These are phyloP conservation scores for Ciconia boyciana DNA, from an alignment of 2,113 vertebrate species.

Conservation along the genomic window DNA sequence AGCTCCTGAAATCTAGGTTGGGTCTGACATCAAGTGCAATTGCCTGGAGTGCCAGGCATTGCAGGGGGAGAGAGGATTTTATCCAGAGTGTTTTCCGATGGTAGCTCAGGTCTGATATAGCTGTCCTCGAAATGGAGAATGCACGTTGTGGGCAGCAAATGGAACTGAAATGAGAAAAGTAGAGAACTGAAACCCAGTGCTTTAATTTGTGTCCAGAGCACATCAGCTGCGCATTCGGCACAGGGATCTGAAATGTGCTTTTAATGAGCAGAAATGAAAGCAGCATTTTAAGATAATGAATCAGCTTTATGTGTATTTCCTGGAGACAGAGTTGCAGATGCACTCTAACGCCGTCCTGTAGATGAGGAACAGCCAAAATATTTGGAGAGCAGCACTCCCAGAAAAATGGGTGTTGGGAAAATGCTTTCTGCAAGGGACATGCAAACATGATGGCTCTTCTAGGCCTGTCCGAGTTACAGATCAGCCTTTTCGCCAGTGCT, in stretches of 20 bases:
- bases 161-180: not conserved
- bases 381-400: not conserved
- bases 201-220: not conserved
- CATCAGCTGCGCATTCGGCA: not conserved
- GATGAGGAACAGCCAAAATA: not conserved
- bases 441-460: not conserved
- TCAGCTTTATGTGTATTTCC: not conserved
- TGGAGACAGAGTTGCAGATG: not conserved
- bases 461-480: not conserved
- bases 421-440: not conserved
- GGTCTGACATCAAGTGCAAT: not conserved
- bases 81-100: not conserved
- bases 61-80: not conserved
- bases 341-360: not conserved
- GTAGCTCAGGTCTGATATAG: not conserved
- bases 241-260: not conserved
- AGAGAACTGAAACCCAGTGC: not conserved
- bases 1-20: not conserved
- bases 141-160: not conserved
- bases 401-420: not conserved
- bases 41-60: not conserved
- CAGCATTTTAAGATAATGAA: constrained; percentile 19
- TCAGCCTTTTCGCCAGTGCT: not conserved
- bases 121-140: not conserved
- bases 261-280: constrained; percentile 32